phyloP scores from a whole-genome alignment of 2,113 vertebrate species.

The Halcyon malimbica region DNA sequence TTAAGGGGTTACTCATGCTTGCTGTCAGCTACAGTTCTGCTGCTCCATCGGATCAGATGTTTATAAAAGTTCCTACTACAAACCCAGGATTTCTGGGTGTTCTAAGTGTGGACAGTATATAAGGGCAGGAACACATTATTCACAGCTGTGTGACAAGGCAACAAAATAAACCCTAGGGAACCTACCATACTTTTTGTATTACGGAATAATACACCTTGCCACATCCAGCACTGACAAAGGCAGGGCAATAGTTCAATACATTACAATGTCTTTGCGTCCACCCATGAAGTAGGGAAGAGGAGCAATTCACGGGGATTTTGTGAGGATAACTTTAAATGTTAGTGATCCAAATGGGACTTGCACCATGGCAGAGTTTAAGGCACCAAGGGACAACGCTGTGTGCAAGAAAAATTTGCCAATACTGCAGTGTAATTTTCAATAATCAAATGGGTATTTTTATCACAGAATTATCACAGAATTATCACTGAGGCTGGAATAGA shows the following conservation, averaged over 20 bases:
- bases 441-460: neutral
- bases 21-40: neutral
- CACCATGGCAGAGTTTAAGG: neutral
- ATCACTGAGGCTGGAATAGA: no score
- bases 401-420: neutral
- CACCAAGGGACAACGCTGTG: neutral
- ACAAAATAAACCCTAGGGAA: neutral
- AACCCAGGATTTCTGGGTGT: neutral
- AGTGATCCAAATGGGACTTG: neutral
- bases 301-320: neutral
- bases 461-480: no score
- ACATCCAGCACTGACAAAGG: neutral
- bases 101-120: neutral
- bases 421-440: neutral
- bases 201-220: neutral
- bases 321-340: neutral
- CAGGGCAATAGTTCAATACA: neutral
- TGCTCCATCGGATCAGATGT: neutral
- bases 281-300: neutral
- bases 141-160: neutral
- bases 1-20: neutral
- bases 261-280: neutral
- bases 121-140: neutral
- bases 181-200: neutral
- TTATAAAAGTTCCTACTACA: neutral